These are phyloP conservation scores for Microctonus brassicae DNA, from an alignment of 2,888 invertebrate genomes.

Conservation along the genomic window DNA sequence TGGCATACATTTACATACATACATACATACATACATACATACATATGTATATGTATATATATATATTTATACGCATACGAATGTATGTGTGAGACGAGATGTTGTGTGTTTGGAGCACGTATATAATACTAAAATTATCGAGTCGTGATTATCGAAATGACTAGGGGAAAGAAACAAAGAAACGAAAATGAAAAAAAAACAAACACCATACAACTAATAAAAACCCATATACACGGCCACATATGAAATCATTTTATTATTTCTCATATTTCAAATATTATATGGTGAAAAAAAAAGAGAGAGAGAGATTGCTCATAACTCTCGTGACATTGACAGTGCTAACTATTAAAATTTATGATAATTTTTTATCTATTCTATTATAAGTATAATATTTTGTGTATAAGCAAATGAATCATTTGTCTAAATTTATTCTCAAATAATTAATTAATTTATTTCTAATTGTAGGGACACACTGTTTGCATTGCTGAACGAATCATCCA, in stretches of 20 bases:
- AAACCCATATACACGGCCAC: not conserved
- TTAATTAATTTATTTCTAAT: too few species aligned
- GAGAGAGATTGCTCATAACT: slow-evolving; percentile 35
- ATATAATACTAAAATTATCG: not conserved
- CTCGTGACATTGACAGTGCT: not conserved
- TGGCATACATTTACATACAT: too few species aligned
- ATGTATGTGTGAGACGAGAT: not conserved
- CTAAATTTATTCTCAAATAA: too few species aligned
- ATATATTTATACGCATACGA: too few species aligned
- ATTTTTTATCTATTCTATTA: not conserved
- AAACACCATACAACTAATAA: not conserved
- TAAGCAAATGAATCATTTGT: too few species aligned
- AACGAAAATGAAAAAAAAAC: not conserved
- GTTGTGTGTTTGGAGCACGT: slow-evolving; percentile 10
- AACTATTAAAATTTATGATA: not conserved
- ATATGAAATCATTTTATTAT: not conserved
- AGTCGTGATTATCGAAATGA: slow-evolving; percentile 8
- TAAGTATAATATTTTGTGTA: too few species aligned
- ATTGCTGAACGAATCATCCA: too few species aligned
- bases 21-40: too few species aligned
- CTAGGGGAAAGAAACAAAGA: not conserved
- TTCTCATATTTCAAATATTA: not conserved
- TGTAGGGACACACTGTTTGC: too few species aligned
- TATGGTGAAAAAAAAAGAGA: not conserved
- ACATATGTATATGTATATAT: too few species aligned